Evolutionary conservation across 2,113 vertebrate genomes (phyloP).

Genomic region (Cavia porcellus): DNA sequence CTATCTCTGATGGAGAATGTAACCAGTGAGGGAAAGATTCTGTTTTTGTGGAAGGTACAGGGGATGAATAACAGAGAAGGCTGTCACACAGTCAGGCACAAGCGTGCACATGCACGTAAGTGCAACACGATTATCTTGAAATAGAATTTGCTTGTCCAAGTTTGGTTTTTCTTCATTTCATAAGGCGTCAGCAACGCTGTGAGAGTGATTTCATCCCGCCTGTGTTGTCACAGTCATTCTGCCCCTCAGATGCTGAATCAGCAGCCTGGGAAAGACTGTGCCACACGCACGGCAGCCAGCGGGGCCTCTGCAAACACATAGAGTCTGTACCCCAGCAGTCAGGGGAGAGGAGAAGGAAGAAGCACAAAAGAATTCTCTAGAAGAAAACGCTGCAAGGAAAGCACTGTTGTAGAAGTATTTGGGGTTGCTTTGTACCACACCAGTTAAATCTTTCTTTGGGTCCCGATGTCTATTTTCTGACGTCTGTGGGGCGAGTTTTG

Average conservation of each 20-base stretch:
- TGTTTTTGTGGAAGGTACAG: constrained; percentile 33
- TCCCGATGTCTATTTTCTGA: neutral
- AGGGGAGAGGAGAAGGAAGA: constrained; percentile 30
- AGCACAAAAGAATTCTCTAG: neutral
- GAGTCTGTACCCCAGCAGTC: neutral
- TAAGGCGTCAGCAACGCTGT: constrained; percentile 51
- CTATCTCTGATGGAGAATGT: neutral
- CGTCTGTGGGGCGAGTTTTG: neutral
- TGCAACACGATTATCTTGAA: constrained; percentile 59
- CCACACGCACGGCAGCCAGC: constrained; percentile 22
- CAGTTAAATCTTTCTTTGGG: neutral
- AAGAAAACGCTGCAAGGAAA: neutral
- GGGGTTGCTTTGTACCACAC: neutral
- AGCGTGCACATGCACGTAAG: neutral
- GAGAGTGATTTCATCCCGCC: constrained; percentile 54
- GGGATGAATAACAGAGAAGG: constrained; percentile 63
- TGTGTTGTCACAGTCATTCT: constrained; percentile 29
- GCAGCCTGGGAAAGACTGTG: constrained; percentile 12
- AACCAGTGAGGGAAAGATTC: constrained; percentile 48
- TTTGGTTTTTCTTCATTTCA: constrained; percentile 76
- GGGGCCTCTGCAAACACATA: neutral
- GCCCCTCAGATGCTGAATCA: constrained; percentile 25
- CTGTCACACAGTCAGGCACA: neutral
- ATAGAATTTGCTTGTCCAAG: constrained; percentile 50
- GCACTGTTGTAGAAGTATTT: too few relatives aligned